Evolutionary conservation across 2,797 vertebrate species (phyloP).

Genomic region (Centropyge bicolor): DNA sequence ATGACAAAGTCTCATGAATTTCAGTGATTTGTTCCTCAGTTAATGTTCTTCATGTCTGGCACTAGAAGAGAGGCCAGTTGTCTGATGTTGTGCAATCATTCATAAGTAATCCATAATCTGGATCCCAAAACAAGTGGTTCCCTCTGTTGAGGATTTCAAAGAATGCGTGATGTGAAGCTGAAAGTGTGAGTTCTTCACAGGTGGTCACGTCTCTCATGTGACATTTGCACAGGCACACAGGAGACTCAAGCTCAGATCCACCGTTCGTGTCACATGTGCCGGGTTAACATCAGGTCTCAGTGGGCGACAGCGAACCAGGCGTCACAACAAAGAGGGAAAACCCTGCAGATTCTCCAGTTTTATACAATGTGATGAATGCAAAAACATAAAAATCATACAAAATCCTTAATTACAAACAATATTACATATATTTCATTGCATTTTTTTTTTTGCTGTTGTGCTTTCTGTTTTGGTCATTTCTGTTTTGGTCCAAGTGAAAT

Average conservation of each 20-base stretch:
- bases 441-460: not conserved
- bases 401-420: too few relatives aligned
- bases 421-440: too few relatives aligned
- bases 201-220: conserved; percentile 47
- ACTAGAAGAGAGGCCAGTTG: not conserved
- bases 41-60: not conserved
- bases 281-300: conserved; percentile 12
- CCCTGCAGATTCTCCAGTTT: not conserved
- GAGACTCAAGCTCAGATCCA: conserved; percentile 15
- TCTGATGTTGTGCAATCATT: conserved; percentile 66
- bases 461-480: not conserved
- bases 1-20: not conserved
- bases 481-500: not conserved
- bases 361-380: too few relatives aligned
- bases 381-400: too few relatives aligned
- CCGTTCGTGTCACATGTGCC: conserved; percentile 48
- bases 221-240: conserved; percentile 9
- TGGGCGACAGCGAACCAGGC: not conserved
- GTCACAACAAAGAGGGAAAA: not conserved
- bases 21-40: not conserved
- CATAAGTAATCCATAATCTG: conserved; percentile 61
- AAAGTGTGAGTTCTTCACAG: conserved; percentile 30
- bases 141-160: conserved; percentile 50
- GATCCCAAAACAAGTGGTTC: conserved; percentile 53
- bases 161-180: conserved; percentile 55